Evolutionary conservation across 2,797 vertebrate species (phyloP).

Genomic region (Fundulus diaphanus): DNA sequence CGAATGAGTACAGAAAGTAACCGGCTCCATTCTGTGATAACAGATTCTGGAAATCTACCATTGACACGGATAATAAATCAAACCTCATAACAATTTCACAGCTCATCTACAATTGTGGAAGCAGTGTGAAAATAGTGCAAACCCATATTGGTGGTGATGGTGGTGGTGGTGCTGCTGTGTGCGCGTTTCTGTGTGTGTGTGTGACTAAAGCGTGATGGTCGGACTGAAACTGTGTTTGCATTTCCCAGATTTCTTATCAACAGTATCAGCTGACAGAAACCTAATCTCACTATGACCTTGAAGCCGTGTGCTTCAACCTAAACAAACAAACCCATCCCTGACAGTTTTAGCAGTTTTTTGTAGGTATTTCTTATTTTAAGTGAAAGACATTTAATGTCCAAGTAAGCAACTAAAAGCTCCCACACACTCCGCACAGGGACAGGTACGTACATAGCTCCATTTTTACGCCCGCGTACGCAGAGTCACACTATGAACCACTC

Average conservation of each 20-base stretch:
- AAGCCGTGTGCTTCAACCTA: conserved; percentile 21
- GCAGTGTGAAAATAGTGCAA: conserved; percentile 1
- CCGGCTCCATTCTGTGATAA: conserved; percentile 28
- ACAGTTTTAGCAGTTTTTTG: conserved; percentile 15
- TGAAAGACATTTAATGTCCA: neutral
- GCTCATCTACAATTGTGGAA: conserved; percentile 27
- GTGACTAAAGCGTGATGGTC: conserved; percentile 32
- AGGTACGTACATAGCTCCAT: too few relatives aligned
- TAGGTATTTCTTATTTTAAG: neutral
- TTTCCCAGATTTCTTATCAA: conserved; percentile 72
- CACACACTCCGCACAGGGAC: too few relatives aligned
- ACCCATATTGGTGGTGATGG: neutral
- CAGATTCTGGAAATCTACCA: conserved; percentile 22
- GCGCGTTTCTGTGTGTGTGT: conserved; percentile 21
- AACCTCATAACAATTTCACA: conserved; percentile 19
- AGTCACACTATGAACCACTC: too few relatives aligned
- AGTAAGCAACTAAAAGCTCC: neutral
- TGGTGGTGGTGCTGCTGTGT: neutral
- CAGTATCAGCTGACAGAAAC: conserved; percentile 55
- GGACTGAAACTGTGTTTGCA: conserved; percentile 65
- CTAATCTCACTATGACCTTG: conserved; percentile 64
- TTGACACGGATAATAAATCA: conserved; percentile 24
- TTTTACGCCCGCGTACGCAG: too few relatives aligned
- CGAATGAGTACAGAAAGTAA: conserved; percentile 4
- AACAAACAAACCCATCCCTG: conserved; percentile 12